Percentiles rank a stretch among this genome's conserved stretches.
phyloP scores from a whole-genome alignment of 2,797 vertebrate species.

The Pantherophis alleghaniensis region DNA sequence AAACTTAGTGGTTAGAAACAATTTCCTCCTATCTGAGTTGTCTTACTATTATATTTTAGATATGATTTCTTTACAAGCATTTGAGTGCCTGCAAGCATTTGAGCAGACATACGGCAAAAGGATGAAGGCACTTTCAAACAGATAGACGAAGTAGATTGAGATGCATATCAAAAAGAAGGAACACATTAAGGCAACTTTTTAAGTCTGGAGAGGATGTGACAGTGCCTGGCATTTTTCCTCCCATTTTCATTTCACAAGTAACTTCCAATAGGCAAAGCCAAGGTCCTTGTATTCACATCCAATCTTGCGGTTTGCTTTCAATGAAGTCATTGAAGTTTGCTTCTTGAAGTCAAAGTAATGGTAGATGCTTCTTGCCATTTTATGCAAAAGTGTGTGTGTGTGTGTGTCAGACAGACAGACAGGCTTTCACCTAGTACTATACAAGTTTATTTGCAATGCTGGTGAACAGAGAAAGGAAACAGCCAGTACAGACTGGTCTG shows the following conservation, averaged over 20 bases:
- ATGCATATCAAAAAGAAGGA: background rate
- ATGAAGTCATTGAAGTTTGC: background rate
- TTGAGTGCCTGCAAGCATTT: background rate
- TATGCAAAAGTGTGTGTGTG: background rate
- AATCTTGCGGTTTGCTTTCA: conserved; percentile 19
- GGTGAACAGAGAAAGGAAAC: background rate
- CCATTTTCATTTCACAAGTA: conserved; percentile 18
- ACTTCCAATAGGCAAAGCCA: conserved; percentile 31
- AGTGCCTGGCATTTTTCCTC: conserved; percentile 6
- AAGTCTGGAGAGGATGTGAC: conserved; percentile 43
- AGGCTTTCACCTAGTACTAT: conserved; percentile 7
- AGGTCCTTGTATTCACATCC: background rate
- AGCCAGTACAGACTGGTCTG: background rate
- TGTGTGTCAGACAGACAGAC: background rate
- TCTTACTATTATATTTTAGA: conserved; percentile 15
- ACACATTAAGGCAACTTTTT: background rate
- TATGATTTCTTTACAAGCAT: background rate
- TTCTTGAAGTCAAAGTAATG: conserved; percentile 30
- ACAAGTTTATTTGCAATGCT: conserved; percentile 14
- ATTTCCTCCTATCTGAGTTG: background rate
- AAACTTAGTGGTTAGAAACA: background rate
- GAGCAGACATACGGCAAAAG: background rate
- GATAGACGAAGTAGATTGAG: background rate
- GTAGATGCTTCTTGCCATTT: conserved; percentile 18
- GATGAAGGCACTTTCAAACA: background rate